phyloP scores from a whole-genome alignment of 1,140 invertebrate species.

The Gonioctena quinquepunctata region DNA sequence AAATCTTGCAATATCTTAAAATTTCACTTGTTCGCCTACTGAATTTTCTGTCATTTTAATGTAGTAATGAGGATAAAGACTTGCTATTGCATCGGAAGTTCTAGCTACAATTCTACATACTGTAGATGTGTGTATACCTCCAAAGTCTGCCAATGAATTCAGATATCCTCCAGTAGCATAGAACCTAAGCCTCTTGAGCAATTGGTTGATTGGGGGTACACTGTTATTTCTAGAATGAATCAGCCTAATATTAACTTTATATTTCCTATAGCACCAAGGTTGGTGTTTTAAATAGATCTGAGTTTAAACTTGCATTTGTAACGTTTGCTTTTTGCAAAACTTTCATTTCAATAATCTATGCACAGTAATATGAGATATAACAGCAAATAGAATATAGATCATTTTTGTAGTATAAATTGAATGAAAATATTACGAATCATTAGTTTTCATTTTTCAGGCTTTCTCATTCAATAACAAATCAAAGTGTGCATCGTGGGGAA shows the following conservation, averaged over 20 bases:
- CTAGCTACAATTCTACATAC: slow-evolving; percentile 8
- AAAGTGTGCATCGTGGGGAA: no score
- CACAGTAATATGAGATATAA: no score
- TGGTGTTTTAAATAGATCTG: neutral
- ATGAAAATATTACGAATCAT: no score
- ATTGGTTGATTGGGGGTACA: slow-evolving; percentile 19
- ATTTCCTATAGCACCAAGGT: neutral
- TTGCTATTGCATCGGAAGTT: neutral
- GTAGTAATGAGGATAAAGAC: neutral
- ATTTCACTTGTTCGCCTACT: neutral
- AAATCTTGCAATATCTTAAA: slow-evolving; percentile 18
- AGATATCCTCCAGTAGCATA: slow-evolving; percentile 23
- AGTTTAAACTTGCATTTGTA: no score
- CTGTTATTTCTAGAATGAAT: slow-evolving; percentile 25
- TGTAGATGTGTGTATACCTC: slow-evolving; percentile 12
- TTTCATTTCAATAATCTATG: no score
- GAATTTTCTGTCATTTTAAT: neutral
- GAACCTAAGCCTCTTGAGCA: slow-evolving; percentile 12
- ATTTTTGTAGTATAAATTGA: no score
- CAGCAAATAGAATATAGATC: no score
- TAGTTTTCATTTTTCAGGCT: no score
- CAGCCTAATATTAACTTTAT: no score
- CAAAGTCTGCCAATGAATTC: slow-evolving; percentile 21
- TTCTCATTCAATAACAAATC: no score
- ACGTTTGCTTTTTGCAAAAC: no score